Evolutionary conservation across 1,140 invertebrate genomes (phyloP).

Genomic region (Dendroctonus valens): DNA sequence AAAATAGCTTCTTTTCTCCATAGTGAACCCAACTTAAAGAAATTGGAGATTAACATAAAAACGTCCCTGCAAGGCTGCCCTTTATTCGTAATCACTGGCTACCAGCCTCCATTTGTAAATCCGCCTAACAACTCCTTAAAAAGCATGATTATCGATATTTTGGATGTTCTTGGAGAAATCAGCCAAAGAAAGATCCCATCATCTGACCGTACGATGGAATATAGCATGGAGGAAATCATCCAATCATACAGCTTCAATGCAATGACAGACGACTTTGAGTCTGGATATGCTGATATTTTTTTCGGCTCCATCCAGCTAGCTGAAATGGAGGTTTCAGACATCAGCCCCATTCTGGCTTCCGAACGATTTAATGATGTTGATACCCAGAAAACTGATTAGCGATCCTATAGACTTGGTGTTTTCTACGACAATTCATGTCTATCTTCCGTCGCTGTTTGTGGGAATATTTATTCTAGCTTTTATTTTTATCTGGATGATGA

Average conservation of each 20-base stretch:
- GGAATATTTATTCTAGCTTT: too few species aligned
- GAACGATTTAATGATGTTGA: not conserved
- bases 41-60: not conserved
- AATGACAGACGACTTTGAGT: not conserved
- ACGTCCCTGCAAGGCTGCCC: not conserved
- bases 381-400: not conserved
- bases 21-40: too few species aligned
- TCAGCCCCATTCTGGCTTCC: not conserved
- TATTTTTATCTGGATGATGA: too few species aligned
- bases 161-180: not conserved
- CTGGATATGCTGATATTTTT: slow-evolving; percentile 6
- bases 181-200: not conserved
- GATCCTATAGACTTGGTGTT: not conserved
- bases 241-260: not conserved
- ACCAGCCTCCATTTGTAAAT: slow-evolving; percentile 1
- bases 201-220: not conserved
- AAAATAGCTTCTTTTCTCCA: too few species aligned
- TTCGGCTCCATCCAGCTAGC: not conserved
- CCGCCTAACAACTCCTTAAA: not conserved
- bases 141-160: not conserved
- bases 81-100: not conserved
- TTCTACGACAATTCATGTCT: not conserved
- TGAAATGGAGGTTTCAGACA: not conserved
- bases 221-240: not conserved
- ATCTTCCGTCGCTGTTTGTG: too few species aligned